Percentiles rank a stretch among this genome's conserved stretches.
Evolutionary conservation across 2,888 invertebrate genomes (phyloP).

Genomic region (Tanytarsus gracilentus): DNA sequence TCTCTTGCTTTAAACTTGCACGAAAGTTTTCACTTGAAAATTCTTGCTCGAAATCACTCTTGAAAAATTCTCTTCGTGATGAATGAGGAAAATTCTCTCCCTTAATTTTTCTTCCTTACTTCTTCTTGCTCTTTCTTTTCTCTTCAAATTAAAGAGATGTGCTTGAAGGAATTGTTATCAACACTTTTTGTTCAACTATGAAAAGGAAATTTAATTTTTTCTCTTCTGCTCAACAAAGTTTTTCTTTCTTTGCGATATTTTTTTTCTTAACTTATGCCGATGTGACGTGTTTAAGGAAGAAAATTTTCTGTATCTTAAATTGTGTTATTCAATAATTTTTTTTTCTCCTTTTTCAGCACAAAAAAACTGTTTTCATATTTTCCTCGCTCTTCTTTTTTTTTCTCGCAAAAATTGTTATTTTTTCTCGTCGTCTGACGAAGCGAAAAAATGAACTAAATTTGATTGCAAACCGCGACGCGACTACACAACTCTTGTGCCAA

Average conservation of each 20-base stretch:
- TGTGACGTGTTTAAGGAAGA: no score
- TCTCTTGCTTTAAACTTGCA: not conserved
- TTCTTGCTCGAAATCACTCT: conserved; percentile 6
- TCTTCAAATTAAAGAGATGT: no score
- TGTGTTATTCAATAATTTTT: no score
- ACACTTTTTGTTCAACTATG: not conserved
- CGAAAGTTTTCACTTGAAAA: not conserved
- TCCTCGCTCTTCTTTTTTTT: not conserved
- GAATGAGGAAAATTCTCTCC: conserved; percentile 16
- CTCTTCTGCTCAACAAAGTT: no score
- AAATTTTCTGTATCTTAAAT: no score
- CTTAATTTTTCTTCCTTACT: not conserved
- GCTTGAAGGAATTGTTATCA: no score
- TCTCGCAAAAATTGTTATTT: not conserved
- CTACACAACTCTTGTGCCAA: conserved; percentile 5
- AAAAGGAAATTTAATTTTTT: not conserved
- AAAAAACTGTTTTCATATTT: not conserved
- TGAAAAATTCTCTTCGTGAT: conserved; percentile 11
- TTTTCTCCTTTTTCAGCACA: not conserved
- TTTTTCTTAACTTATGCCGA: no score
- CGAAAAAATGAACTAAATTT: conserved; percentile 19
- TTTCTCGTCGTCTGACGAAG: not conserved
- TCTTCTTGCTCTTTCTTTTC: not conserved
- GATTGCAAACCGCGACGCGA: conserved; percentile 27
- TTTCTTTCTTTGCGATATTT: no score